Base-by-base conservation (phyloP, 2,888 invertebrate species). In the Pycnomerus fuliginosus region DNA sequence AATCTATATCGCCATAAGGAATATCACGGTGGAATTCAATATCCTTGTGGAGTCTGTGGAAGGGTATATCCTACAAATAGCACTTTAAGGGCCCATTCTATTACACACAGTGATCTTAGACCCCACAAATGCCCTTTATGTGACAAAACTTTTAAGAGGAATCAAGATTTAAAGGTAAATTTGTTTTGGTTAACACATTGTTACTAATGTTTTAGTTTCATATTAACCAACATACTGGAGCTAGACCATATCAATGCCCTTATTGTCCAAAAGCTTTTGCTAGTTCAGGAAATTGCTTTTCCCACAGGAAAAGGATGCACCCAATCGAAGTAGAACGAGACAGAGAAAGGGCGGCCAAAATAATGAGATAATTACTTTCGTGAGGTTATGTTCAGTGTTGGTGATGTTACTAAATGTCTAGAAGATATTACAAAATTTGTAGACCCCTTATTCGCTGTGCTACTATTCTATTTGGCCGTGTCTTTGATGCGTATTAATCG, bases 141-240 rank as follows among this genome's bases (percentile, higher is more conserved):
- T 67, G 80, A 82, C 62, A 85, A 85, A 67, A 82, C 79, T 13
- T 86, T 85, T 61, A 85, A 86, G 64, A 74, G 85, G 52, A 85
- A 84, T 65, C 85, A 85, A 68, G 85, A 86, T 68, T 74, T 86
- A 50, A 85, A 85, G 76, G 83, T 81, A 71, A 55, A 50, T 50
- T 23, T 38, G 10, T 31, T 32, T 15, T 2, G 11, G 12, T 37
- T 36, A 13, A 23, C 14, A 8, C 12, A 16, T 3, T 17, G 13
- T 12, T 24, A 3, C 12, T 44, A 45, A 32, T 32, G 39, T 76
- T 77, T 44, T 71, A 82, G 80, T 85, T 84, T 65, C 85, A 86
- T 63, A 80, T 84, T 60, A 85, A 85, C 65, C 84, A 84, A 60
- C 85, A 86, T 60, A 85, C 85, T n/a, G 85, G 85, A 30, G 83